Evolutionary conservation across 1,140 invertebrate genomes (phyloP).

Genomic region (Hestina assimilis): DNA sequence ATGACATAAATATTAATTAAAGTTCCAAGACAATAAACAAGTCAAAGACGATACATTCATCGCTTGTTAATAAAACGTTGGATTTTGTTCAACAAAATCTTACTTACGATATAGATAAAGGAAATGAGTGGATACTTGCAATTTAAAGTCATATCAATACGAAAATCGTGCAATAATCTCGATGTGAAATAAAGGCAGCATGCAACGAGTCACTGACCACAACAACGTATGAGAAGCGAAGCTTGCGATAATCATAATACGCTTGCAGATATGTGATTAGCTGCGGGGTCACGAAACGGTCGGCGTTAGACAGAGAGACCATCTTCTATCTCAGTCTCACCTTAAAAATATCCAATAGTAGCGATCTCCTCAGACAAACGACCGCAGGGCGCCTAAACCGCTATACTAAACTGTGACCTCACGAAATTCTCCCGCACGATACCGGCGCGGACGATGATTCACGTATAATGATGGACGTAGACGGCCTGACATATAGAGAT

Average conservation of each 20-base stretch:
- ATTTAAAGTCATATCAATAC: slow-evolving; percentile 24
- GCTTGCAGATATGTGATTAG: slow-evolving; percentile 76
- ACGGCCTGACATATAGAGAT: slow-evolving; percentile 57
- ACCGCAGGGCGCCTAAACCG: slow-evolving; percentile 71
- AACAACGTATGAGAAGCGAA: slow-evolving; percentile 59
- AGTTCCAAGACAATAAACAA: slow-evolving; percentile 21
- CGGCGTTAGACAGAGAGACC: slow-evolving; percentile 63
- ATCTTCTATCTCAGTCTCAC: slow-evolving; percentile 36
- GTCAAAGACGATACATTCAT: background rate
- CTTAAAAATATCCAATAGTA: slow-evolving; percentile 33
- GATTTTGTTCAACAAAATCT: background rate
- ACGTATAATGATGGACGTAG: slow-evolving; percentile 61
- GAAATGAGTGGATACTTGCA: slow-evolving; percentile 12
- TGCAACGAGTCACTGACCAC: slow-evolving; percentile 63
- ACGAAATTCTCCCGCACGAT: slow-evolving; percentile 71
- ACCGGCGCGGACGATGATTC: slow-evolving; percentile 56
- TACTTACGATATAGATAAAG: slow-evolving; percentile 6
- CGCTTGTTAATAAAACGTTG: background rate
- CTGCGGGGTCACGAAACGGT: slow-evolving; percentile 69
- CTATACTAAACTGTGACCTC: slow-evolving; percentile 76
- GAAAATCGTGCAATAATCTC: slow-evolving; percentile 35
- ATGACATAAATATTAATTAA: slow-evolving; percentile 32
- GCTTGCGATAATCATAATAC: slow-evolving; percentile 72
- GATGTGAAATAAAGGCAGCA: slow-evolving; percentile 36
- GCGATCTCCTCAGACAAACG: slow-evolving; percentile 49